Base-by-base conservation (phyloP, 2,797 vertebrate species). In the Acanthornis magna region DNA sequence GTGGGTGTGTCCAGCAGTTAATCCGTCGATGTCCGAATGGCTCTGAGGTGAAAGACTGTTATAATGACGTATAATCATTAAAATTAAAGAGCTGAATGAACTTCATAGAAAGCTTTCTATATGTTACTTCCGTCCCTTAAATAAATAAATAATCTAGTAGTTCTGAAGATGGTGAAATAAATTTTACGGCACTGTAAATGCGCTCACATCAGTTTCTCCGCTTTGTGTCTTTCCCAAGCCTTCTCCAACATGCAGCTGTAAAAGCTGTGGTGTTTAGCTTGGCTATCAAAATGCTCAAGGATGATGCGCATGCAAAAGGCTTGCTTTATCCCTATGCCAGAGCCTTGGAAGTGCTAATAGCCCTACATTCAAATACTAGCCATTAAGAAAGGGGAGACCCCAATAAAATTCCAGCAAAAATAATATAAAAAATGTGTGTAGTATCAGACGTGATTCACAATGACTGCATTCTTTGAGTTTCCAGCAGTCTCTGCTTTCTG, bases 1-100 rank as follows among this genome's bases (percentile, higher is more conserved):
- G 58, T 89, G 66, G 60, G 40, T 63, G 23, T 92, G 67, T 88
- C 22, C 47, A 81, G 82, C 88, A 95, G 71, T 72, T 95, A 65
- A 58, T 92, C 61, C 70, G 47, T 78, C 5, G 18, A 68, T 80
- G 82, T 88, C 76, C 26, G 18, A 61, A 80, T 2, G 10, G n/a
- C 38, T 68, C 65, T 50, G 58, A 88, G 58, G 42, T 91, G 75
- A 85, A 78, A 91, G 89, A 48, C 38, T 80, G 38, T 42, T 61
- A 2, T n/a, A n/a, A 75, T 68, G 61, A 70, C 5, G 1, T 83
- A 53, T 42, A 83, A 30, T 65, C 47, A 58, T 68, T 85, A 65
- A 88, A 93, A 75, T 89, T 30, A 82, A 91, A 61, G 72, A 88
- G 23, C 27, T 88, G 68, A 91, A 92, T 74, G 53, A 89, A 85